Base-by-base conservation (phyloP, 2,797 vertebrate genomes). In the Thamnophis elegans region DNA sequence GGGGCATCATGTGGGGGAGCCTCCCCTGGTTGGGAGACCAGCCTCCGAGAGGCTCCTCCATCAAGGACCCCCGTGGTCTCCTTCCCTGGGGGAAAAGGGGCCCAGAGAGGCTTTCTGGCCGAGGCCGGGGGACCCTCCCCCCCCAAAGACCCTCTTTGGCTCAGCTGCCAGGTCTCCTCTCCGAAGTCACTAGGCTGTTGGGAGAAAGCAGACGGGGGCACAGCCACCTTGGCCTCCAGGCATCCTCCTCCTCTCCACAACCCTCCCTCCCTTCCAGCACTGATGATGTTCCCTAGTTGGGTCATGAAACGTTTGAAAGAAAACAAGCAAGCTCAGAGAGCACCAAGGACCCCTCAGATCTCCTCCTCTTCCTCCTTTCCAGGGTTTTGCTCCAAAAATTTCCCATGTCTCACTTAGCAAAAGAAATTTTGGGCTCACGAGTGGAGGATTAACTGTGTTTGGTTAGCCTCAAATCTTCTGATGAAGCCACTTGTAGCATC, bases 31-130 rank as follows among this genome's bases (percentile, higher is more conserved):
- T 94, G 92, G 95, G 95, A 94, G 96, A 14, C 8, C 59, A 26
- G 95, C 94, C 88, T 95, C 93, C 2, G 0, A 18, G 13, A 20
- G 25, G 96, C 95, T 92, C 93, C 94, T 47, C 96, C 97, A 97
- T 98, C 97, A 97, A 97, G 96, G 93, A 78, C 97, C 93, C 65
- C 28, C 18, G 13, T 86, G 91, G 95, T 87, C 92, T 96, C 91
- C 94, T 95, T 58, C 28, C 90, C 18, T 51, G 47, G 47, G 1
- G 73, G 10, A 16, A 36, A 22, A 47, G n/a, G 42, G 73, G 13
- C 13, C 25, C 47, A 13, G 58, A 47, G 55, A 7, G 1, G 73
- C 18, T 32, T 14, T 1, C n/a, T 20, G n/a, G 59, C 90, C 53
- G 20, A 89, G 59, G 42, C 59, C 47, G 92, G 16, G 20, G 93